phyloP scores from a whole-genome alignment of 1,140 invertebrate species.

The Drosophila nikananu region DNA sequence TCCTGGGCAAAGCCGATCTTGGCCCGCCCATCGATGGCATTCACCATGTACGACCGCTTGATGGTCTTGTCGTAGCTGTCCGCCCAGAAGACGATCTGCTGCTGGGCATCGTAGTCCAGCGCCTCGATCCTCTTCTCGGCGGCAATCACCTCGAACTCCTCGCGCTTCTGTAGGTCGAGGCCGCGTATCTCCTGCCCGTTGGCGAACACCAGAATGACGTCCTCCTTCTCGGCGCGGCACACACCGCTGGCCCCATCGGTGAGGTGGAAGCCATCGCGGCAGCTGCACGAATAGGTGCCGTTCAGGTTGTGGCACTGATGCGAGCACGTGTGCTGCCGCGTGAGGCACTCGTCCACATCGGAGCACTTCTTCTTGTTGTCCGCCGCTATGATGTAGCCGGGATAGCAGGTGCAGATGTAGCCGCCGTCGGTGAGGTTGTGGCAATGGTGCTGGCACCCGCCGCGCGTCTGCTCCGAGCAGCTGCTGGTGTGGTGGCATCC shows the following conservation, averaged over 20 bases:
- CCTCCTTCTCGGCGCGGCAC: constrained; percentile 89
- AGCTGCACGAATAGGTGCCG: constrained; percentile 95
- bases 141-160: constrained; percentile 91
- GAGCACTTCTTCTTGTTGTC: constrained; percentile 92
- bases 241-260: constrained; percentile 92
- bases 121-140: constrained; percentile 95
- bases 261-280: constrained; percentile 92
- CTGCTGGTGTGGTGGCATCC: constrained; percentile 93
- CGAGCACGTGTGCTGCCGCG: constrained; percentile 94
- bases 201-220: constrained; percentile 89
- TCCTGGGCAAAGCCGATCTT: constrained; percentile 95
- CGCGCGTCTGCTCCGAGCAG: constrained; percentile 89
- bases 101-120: constrained; percentile 93
- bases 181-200: constrained; percentile 95
- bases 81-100: constrained; percentile 96
- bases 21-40: constrained; percentile 90
- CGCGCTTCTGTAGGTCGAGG: constrained; percentile 88
- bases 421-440: constrained; percentile 93
- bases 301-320: constrained; percentile 97
- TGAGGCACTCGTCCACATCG: constrained; percentile 96
- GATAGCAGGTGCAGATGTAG: constrained; percentile 95
- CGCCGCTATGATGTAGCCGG: constrained; percentile 92
- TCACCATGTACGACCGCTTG: constrained; percentile 95
- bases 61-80: constrained; percentile 96
- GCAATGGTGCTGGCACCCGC: constrained; percentile 97